Conservation (phyloP, 2,888 invertebrate species). For the Coelinius sp. region DNA sequence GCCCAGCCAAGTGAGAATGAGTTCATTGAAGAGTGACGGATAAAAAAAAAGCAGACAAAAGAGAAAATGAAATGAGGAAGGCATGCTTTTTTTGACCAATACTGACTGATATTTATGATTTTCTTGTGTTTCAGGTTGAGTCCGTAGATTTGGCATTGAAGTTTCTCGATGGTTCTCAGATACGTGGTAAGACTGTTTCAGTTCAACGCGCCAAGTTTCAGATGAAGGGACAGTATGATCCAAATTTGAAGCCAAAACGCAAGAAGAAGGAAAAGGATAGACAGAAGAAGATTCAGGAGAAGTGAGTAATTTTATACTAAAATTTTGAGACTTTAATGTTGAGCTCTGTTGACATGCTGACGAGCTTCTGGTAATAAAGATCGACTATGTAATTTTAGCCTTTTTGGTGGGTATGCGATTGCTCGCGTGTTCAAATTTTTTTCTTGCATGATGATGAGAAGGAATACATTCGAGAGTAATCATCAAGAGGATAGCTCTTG, state of each 20-base stretch:
- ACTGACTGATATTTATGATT: conserved; percentile 7
- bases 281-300: conserved; percentile 91
- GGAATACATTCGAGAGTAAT: conserved; percentile 29
- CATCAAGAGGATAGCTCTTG: conserved; percentile 34
- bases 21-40: not conserved
- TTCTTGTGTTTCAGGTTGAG: conserved; percentile 78
- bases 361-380: not conserved
- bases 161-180: conserved; percentile 88
- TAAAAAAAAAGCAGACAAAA: not conserved
- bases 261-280: conserved; percentile 90
- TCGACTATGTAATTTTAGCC: not conserved
- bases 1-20: not conserved
- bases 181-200: conserved; percentile 84
- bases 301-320: conserved; percentile 72
- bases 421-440: conserved; percentile 5
- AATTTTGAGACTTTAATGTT: not conserved
- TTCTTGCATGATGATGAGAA: conserved; percentile 20
- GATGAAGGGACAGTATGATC: conserved; percentile 95
- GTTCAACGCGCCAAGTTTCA: conserved; percentile 96
- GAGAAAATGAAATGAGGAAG: not conserved
- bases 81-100: not conserved
- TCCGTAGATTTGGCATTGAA: conserved; percentile 94
- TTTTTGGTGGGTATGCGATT: not conserved
- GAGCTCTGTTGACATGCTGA: not conserved
- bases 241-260: conserved; percentile 90